Evolutionary conservation across 2,113 vertebrate genomes (phyloP), one percentile per base, ranked within the genome.

Genomic region (Amazona vittata): DNA sequence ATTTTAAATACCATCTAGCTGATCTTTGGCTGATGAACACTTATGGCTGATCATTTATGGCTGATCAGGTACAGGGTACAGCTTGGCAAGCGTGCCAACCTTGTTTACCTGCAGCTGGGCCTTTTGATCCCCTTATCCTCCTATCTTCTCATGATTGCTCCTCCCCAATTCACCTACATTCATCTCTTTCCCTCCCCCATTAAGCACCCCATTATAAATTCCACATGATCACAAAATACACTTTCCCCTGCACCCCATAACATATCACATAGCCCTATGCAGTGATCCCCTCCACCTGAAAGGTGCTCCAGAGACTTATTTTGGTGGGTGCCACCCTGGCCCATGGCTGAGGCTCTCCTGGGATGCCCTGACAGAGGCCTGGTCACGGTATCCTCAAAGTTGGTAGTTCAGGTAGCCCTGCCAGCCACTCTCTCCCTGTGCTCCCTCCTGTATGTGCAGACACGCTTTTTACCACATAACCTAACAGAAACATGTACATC

Each of bases 211-310:
- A 29, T 15, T 76, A 2, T 11, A 80, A 86, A 10, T 69, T 26
- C 62, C 2, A 1, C 1, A 1, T 22, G 47, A 65, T 29, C 33
- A 29, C 63, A 47, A 86, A 86, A 62, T 21, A 15, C 6, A 81
- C 44, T 64, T 83, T 71, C 12, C 11, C 2, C 3, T 43, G 11
- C 15, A 76, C 12, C 12, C 6, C 7, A 21, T 41, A 83, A 71
- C 0, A 0, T n/a, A 10, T 53, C 43, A 29, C 73, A 65, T 9
- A 69, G 4, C 12, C 14, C 71, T 60, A 0, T 18, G 29, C 44
- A 86, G 60, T 47, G 55, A 62, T 7, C 0, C 5, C 3, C 10
- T 50, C 17, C 10, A 11, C 19, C 44, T 52, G 15, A 55, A 74
- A 77, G 15, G 26, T 62, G 13, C 21, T 74, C 26, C 3, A 1